Conservation (phyloP, 2,797 vertebrate species). For the Eospalax fontanierii region DNA sequence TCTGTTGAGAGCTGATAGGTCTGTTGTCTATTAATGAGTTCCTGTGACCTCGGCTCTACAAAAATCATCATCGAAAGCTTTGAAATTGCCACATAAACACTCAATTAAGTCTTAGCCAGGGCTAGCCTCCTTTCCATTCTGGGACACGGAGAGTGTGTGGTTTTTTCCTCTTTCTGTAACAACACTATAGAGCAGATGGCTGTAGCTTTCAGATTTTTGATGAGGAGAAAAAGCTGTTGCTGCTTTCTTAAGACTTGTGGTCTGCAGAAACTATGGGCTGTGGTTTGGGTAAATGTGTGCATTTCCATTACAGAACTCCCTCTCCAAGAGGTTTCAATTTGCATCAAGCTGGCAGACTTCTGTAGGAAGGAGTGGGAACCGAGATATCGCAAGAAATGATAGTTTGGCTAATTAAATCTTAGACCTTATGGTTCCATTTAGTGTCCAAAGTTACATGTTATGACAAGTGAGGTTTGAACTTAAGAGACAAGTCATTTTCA, state of each 20-base stretch:
- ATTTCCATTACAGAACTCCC: background rate
- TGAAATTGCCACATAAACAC: background rate
- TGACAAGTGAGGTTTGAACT: constrained; percentile 24
- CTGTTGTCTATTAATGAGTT: background rate
- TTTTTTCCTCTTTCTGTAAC: background rate
- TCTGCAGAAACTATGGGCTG: constrained; percentile 17
- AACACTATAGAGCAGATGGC: background rate
- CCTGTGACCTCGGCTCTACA: background rate
- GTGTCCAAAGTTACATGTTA: background rate
- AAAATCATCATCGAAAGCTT: background rate
- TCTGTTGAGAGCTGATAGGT: background rate
- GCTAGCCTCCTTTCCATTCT: background rate
- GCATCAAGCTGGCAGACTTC: background rate
- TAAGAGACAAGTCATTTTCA: background rate
- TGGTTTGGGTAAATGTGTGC: background rate
- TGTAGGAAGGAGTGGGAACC: background rate
- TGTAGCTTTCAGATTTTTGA: constrained; percentile 1
- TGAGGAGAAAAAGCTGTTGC: background rate
- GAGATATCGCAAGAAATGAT: background rate
- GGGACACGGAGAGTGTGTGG: background rate
- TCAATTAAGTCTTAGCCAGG: constrained; percentile 6
- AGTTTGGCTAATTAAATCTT: background rate
- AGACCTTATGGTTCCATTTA: constrained; percentile 18
- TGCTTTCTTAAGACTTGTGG: constrained; percentile 3
- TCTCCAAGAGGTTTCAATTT: constrained; percentile 38